A percentile compares a stretch with the other conserved stretches of the same genome.
These are phyloP conservation scores for Aulostomus chinensis DNA, from an alignment of 2,797 vertebrate species.

Conservation along the genomic window DNA sequence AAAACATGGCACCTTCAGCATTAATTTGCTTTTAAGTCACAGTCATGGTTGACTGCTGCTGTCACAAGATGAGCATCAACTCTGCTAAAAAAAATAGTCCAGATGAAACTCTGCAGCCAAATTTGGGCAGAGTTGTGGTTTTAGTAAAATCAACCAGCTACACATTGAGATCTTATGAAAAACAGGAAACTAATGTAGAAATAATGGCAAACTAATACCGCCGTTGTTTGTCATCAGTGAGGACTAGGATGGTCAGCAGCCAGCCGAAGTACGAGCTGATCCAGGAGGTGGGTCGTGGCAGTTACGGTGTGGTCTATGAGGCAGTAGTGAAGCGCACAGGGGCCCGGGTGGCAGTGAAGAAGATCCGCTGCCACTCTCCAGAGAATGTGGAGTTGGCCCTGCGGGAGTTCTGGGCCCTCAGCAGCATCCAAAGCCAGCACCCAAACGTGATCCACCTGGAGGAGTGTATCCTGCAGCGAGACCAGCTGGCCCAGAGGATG, in stretches of 20 bases:
- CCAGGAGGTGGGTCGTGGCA: conserved; percentile 98
- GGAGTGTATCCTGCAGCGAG: conserved; percentile 95
- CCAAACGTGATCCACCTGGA: conserved; percentile 98
- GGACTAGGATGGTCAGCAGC: conserved; percentile 98
- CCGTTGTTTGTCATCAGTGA: conserved; percentile 62
- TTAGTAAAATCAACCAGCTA: too few species aligned
- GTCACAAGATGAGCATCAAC: too few species aligned
- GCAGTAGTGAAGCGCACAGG: conserved; percentile 89
- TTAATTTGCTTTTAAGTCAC: too few species aligned
- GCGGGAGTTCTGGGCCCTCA: conserved; percentile 97
- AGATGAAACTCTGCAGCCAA: too few species aligned
- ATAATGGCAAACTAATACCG: neutral
- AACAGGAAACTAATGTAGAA: neutral
- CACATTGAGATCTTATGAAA: too few species aligned
- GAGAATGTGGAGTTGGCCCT: conserved; percentile 97
- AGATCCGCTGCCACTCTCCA: conserved; percentile 96
- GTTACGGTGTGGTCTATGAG: conserved; percentile 98
- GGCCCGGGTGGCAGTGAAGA: conserved; percentile 93
- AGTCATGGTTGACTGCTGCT: too few species aligned
- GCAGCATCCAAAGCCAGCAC: conserved; percentile 98
- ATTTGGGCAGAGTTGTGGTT: too few species aligned
- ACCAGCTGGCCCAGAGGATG: conserved; percentile 95
- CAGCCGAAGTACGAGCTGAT: conserved; percentile 99
- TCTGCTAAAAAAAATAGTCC: too few species aligned
- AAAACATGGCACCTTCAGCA: too few species aligned